Evolutionary conservation across 2,113 vertebrate species (phyloP), one percentile per base, ranked within the genome.

Genomic region (Aythya baeri): DNA sequence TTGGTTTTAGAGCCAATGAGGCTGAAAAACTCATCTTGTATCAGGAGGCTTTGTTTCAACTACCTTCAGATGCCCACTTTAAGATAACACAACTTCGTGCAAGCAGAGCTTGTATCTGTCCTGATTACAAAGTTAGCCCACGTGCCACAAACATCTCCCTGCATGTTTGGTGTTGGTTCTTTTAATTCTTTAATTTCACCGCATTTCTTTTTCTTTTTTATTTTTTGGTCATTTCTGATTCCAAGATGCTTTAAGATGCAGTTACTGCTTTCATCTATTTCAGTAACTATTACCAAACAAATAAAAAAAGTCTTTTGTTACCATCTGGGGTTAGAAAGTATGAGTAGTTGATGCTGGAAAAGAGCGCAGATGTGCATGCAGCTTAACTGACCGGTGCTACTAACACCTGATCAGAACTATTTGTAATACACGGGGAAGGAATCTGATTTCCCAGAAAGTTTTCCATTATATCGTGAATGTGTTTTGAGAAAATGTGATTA

Each of bases 111-210:
- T 44, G 17, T 29, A 58, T 21, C 62, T 41, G 25, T n/a, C 27
- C 23, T 10, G 32, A 70, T 27, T 32, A 58, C 25, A 57, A 70
- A 58, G 54, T 26, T 3, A 26, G 4, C n/a, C 23, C 2, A 1
- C 3, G 2, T 8, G 34, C 41, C 46, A 73, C 3, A 4, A 68
- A 34, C 6, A 20, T 2, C 7, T n/a, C 17, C 11, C 11, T 23
- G 11, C 6, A 9, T 11, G 17, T 44, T n/a, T n/a, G 17, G 23
- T 58, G 76, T 13, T 3, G 1, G 43, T 34, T 68, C 74, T 84
- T 68, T 44, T 32, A 43, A 68, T 62, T 67, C 54, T 58, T 83
- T 65, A 36, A 41, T 66, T 61, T 41, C 3, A 57, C 13, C 46
- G 7, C 16, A 44, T 63, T 68, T 59, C 13, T 11, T 26, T 27